Evolutionary conservation across 2,888 invertebrate species (phyloP).

Genomic region (Xylota sylvarum): DNA sequence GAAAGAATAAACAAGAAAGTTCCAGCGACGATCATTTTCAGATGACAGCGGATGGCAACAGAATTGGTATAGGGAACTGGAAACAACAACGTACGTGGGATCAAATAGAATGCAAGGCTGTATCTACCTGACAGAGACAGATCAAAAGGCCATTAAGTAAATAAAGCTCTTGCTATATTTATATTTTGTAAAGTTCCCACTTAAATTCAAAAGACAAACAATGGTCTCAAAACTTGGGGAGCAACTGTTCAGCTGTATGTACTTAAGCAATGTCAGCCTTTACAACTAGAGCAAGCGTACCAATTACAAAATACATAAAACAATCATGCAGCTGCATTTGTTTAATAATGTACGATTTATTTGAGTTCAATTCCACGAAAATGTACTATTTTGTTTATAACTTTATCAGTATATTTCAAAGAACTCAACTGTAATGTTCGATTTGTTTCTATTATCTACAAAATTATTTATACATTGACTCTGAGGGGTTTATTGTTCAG

Average conservation of each 20-base stretch:
- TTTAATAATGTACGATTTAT: neutral
- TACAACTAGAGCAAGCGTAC: neutral
- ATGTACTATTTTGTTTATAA: neutral
- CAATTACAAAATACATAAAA: neutral
- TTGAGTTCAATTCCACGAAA: neutral
- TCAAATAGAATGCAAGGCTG: no score
- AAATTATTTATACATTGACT: conserved; percentile 6
- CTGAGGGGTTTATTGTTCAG: neutral
- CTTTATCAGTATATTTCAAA: neutral
- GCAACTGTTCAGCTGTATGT: neutral
- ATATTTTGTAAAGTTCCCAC: no score
- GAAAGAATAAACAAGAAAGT: no score
- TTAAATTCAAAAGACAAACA: no score
- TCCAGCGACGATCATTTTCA: no score
- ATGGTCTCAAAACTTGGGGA: no score
- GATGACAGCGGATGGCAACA: no score
- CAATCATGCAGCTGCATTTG: neutral
- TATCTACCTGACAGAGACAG: no score
- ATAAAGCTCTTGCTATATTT: no score
- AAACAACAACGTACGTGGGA: no score
- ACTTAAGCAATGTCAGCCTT: neutral
- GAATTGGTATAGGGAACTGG: no score
- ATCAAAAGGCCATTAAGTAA: no score
- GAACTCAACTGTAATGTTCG: neutral
- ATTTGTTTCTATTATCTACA: conserved; percentile 2